Conservation (phyloP, 2,797 vertebrate genomes). For the Phalloptychus januarius region DNA sequence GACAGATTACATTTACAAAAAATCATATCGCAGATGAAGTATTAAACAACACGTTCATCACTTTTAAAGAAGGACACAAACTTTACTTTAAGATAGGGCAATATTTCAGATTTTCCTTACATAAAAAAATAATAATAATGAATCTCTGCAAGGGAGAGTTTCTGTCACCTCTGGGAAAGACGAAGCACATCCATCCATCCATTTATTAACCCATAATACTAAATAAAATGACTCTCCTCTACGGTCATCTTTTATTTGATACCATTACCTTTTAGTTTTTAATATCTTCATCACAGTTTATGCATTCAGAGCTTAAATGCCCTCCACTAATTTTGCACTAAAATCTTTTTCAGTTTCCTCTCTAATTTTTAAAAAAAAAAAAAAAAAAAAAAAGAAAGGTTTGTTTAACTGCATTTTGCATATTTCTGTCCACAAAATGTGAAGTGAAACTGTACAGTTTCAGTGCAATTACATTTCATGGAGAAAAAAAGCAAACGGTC, state of each 20-base stretch:
- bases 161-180: background rate
- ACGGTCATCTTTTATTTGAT: background rate
- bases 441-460: background rate
- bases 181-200: background rate
- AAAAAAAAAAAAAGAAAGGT: background rate
- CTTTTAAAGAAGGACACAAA: too few species aligned
- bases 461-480: background rate
- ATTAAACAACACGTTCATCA: too few species aligned
- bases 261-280: background rate
- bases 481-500: background rate
- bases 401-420: background rate
- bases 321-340: background rate
- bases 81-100: too few species aligned
- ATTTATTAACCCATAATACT: background rate
- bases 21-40: too few species aligned
- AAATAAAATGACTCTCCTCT: background rate
- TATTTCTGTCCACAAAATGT: background rate
- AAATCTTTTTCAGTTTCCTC: too few species aligned
- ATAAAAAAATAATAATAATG: background rate
- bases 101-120: too few species aligned
- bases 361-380: background rate
- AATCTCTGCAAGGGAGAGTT: background rate
- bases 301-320: background rate
- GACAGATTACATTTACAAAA: too few species aligned
- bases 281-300: background rate